Percentiles rank a stretch among this genome's conserved stretches.
phyloP scores from a whole-genome alignment of 2,113 vertebrate species.

The Tenebrosternarchus preto region DNA sequence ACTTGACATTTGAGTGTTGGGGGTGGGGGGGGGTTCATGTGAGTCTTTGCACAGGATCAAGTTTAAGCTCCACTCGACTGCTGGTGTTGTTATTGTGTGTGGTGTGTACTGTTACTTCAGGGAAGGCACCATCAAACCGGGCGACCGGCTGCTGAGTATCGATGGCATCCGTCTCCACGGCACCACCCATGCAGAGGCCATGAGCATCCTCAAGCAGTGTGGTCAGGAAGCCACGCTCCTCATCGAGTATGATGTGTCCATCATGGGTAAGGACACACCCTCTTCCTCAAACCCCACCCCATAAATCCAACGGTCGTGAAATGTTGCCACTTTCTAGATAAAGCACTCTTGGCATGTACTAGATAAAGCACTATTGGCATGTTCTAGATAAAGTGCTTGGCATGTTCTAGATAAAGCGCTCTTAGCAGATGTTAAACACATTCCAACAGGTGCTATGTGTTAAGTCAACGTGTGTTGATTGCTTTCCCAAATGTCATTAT shows the following conservation, averaged over 20 bases:
- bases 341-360: no score
- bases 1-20: no score
- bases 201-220: constrained; percentile 96
- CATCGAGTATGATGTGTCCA: constrained; percentile 94
- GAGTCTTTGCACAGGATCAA: not conserved
- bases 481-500: constrained; percentile 11
- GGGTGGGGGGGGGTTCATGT: no score
- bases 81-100: not conserved
- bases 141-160: constrained; percentile 92
- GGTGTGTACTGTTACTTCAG: constrained; percentile 69
- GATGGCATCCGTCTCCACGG: constrained; percentile 95
- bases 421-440: not conserved
- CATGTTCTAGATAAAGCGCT: no score
- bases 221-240: constrained; percentile 95
- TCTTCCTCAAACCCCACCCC: not conserved
- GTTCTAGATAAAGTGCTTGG: no score
- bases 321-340: no score
- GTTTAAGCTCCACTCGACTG: not conserved
- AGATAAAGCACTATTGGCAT: no score
- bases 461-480: not conserved
- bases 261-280: constrained; percentile 83
- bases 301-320: not conserved
- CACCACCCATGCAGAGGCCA: constrained; percentile 89
- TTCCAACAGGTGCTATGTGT: not conserved
- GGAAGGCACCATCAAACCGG: constrained; percentile 93